Base-by-base conservation (phyloP, 2,113 vertebrate species). In the Deroptyus accipitrinus region DNA sequence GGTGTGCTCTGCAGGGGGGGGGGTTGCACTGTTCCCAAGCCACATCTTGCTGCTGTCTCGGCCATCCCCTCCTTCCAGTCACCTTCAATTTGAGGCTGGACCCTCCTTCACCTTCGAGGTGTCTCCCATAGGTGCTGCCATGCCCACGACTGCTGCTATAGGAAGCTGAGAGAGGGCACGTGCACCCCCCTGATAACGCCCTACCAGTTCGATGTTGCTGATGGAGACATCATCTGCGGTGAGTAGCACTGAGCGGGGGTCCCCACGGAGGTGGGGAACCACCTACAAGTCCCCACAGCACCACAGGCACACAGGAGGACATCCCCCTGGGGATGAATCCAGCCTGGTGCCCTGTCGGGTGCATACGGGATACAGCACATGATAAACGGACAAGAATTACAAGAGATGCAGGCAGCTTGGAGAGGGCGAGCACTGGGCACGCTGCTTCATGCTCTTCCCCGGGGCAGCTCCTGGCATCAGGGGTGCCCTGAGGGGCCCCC, bases 141-240 rank as follows among this genome's bases (percentile, higher is more conserved):
- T 59, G 88, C 76, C 6, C 97, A 97, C 0, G 96, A 97, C 91
- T 97, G 97, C 93, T 98, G 98, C 94, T 97, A 97, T 4, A 69
- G 85, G 51, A 90, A 37, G 82, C 78, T 94, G 73, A 88, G 97
- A 63, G 85, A 83, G 25, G 22, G 48, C 6, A 30, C 64, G 2
- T 97, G 96, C 95, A 95, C 90, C 27, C 97, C 97, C 2, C 33
- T 98, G 69, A 2, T 83, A 77, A 97, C 77, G 23, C 54, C 67
- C 14, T 98, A 97, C 75, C 66, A 79, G 31, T 97, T 97, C 27
- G 3, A 10, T 16, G 0, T 61, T 6, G 0, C 18, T 39, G 20
- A 83, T 0, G 44, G 96, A 25, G 83, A 77, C 4, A 17, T 92
- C 51, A 0, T 25, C 84, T 97, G 94, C 30, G 9, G 97, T 98